These are phyloP conservation scores for Eupithecia subumbrata DNA, from an alignment of 2,888 invertebrate species.

Conservation along the genomic window DNA sequence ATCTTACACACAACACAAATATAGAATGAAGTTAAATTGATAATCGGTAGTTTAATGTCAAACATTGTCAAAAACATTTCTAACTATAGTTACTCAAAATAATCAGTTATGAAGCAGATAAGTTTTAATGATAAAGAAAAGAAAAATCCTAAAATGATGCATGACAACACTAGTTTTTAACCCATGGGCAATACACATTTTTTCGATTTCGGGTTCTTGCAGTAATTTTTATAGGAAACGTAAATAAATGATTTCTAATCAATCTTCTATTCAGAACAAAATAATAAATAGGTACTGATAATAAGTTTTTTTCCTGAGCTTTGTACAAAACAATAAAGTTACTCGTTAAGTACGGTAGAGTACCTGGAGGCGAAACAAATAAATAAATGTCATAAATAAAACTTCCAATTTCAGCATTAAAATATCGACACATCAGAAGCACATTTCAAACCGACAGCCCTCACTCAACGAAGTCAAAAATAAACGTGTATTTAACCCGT, in stretches of 20 bases:
- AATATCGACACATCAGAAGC: slow-evolving; percentile 6
- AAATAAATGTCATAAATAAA: background rate
- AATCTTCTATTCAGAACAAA: background rate
- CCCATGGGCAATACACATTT: background rate
- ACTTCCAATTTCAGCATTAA: background rate
- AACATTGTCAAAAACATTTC: no score
- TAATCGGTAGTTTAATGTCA: no score
- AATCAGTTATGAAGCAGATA: background rate
- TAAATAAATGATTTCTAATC: background rate
- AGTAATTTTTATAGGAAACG: background rate
- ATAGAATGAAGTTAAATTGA: background rate
- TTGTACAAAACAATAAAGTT: background rate
- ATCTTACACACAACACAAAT: background rate
- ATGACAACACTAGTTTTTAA: background rate
- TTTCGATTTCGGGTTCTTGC: background rate
- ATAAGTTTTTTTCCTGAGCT: background rate
- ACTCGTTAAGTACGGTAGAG: background rate
- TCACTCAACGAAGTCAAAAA: slow-evolving; percentile 24
- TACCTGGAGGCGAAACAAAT: background rate
- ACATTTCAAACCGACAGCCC: slow-evolving; percentile 14
- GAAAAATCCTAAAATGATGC: background rate
- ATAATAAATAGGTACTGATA: background rate
- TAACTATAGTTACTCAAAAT: background rate
- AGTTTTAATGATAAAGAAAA: background rate
- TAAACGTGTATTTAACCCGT: slow-evolving; percentile 34